A percentile compares a stretch with the other conserved stretches of the same genome.
Conservation (phyloP, 2,113 vertebrate genomes). For the Coptodon rendalli region DNA sequence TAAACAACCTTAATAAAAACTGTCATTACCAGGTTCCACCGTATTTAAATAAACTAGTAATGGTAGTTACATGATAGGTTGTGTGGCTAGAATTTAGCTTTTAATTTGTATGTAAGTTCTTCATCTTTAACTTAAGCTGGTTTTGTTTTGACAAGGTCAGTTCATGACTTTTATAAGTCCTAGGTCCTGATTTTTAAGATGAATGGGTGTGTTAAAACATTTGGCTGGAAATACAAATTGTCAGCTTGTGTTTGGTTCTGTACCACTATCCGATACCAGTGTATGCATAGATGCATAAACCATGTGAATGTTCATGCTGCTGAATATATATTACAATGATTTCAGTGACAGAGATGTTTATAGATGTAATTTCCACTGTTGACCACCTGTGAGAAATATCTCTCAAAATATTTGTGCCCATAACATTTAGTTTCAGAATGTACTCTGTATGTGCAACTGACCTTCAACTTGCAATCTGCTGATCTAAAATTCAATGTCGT, state of each 20-base stretch:
- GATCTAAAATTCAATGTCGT: neutral
- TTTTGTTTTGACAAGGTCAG: neutral
- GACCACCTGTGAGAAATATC: neutral
- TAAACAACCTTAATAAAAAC: neutral
- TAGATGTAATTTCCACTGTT: neutral
- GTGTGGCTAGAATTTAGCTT: fast-evolving
- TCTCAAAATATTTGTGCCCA: neutral
- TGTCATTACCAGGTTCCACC: neutral
- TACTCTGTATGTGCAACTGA: neutral
- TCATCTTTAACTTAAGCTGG: neutral
- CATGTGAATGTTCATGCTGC: neutral
- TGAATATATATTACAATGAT: neutral
- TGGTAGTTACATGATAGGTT: neutral
- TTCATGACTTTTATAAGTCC: fast-evolving
- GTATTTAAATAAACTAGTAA: neutral
- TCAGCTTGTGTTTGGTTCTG: neutral
- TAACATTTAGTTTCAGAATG: neutral
- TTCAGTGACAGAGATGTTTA: fast-evolving
- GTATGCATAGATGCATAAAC: neutral
- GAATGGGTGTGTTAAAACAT: neutral
- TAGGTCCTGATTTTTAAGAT: fast-evolving
- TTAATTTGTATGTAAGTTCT: neutral
- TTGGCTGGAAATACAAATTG: neutral
- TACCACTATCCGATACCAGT: fast-evolving
- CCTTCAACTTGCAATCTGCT: neutral